phyloP scores from a whole-genome alignment of 2,888 invertebrate genomes.

The Agrochola lychnidis region DNA sequence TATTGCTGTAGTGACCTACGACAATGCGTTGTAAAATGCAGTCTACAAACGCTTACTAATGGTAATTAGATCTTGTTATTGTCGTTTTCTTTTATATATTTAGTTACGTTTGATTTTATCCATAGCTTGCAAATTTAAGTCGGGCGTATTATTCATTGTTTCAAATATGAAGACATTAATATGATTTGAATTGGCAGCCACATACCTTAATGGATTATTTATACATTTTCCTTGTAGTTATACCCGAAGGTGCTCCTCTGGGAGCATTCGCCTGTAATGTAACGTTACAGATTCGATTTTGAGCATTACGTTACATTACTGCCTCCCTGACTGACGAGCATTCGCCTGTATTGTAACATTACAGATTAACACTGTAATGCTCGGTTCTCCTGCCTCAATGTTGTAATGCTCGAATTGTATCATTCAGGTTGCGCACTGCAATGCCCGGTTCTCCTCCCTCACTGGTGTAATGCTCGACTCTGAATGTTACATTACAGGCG shows the following conservation, averaged over 20 bases:
- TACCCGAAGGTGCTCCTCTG: background rate
- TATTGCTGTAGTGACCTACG: constrained; percentile 43
- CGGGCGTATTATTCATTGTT: background rate
- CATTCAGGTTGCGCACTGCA: too few relatives aligned
- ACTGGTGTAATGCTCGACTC: too few relatives aligned
- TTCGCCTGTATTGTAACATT: too few relatives aligned
- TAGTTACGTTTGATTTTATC: constrained; percentile 3
- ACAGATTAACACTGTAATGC: too few relatives aligned
- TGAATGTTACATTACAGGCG: too few relatives aligned
- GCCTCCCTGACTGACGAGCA: too few relatives aligned
- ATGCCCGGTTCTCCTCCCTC: too few relatives aligned
- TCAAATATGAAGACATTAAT: background rate
- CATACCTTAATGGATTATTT: background rate
- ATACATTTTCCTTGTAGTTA: constrained; percentile 16
- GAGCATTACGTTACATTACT: too few relatives aligned
- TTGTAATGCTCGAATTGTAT: too few relatives aligned
- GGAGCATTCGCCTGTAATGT: too few relatives aligned
- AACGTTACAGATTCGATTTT: too few relatives aligned
- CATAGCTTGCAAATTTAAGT: constrained; percentile 4
- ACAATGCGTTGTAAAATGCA: constrained; percentile 34
- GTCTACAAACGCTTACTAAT: constrained; percentile 5
- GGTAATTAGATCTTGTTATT: constrained; percentile 34
- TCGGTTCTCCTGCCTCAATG: too few relatives aligned
- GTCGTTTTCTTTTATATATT: constrained; percentile 24
- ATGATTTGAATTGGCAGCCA: background rate